A percentile compares a stretch with the other conserved stretches of the same genome.
Evolutionary conservation across 2,888 invertebrate genomes (phyloP).

Genomic region (Polyommatus iphigenia): DNA sequence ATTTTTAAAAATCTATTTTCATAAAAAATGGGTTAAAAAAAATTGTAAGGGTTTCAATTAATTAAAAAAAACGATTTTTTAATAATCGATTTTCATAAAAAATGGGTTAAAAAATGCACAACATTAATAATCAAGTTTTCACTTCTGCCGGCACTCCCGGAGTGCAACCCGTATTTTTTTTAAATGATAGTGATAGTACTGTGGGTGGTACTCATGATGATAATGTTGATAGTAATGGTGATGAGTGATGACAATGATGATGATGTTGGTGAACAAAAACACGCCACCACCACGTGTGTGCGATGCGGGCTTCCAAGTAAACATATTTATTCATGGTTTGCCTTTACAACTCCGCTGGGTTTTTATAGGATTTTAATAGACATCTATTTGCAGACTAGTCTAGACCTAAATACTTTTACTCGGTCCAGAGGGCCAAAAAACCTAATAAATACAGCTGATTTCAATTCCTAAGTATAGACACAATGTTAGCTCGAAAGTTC

Average conservation of each 20-base stretch:
- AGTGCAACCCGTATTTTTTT: no score
- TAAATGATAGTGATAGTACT: background rate
- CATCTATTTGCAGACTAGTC: slow-evolving; percentile 27
- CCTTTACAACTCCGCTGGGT: slow-evolving; percentile 22
- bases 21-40: no score
- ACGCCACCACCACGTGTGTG: slow-evolving; percentile 31
- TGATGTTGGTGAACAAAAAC: slow-evolving; percentile 9
- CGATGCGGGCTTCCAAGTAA: slow-evolving; percentile 41
- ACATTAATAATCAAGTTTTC: no score
- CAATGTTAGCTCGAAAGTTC: background rate
- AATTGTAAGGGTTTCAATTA: no score
- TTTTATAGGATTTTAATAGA: slow-evolving; percentile 29
- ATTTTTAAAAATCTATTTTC: no score
- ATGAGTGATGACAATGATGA: background rate
- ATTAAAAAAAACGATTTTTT: no score
- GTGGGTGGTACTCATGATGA: background rate
- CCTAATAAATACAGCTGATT: slow-evolving; percentile 13
- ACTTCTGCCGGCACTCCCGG: no score
- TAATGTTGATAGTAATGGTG: background rate
- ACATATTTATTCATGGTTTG: slow-evolving; percentile 37
- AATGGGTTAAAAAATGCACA: no score
- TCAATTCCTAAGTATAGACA: background rate
- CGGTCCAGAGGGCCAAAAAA: slow-evolving; percentile 8
- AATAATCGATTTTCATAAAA: no score
- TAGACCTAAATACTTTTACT: slow-evolving; percentile 25